Conservation (phyloP, 2,113 vertebrate genomes). For the Leucopternis melanops region DNA sequence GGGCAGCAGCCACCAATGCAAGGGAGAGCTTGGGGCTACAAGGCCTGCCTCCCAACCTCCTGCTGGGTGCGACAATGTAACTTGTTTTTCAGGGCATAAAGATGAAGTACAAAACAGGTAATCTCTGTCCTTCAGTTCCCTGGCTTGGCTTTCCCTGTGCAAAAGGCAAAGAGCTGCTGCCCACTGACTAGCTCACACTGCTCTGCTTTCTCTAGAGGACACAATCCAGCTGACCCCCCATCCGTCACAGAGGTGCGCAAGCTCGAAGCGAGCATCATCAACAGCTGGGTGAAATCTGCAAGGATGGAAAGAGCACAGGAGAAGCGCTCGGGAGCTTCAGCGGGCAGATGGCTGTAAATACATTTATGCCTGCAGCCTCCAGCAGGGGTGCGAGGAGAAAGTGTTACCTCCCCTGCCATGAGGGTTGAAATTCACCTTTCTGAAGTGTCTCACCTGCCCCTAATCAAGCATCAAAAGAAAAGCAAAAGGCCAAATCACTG, state of each 20-base stretch:
- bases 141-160: background rate
- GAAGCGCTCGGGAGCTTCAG: fast-evolving
- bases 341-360: fast-evolving
- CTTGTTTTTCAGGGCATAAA: background rate
- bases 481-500: background rate
- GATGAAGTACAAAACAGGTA: background rate
- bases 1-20: background rate
- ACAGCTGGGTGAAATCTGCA: constrained; percentile 73
- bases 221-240: constrained; percentile 74
- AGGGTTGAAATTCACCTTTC: background rate
- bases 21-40: background rate
- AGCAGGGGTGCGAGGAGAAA: fast-evolving
- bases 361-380: fast-evolving
- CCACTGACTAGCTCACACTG: background rate
- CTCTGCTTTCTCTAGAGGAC: constrained; percentile 64
- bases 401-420: background rate
- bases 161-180: background rate
- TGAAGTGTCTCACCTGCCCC: background rate
- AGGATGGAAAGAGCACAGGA: fast-evolving
- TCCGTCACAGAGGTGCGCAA: constrained; percentile 74
- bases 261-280: constrained; percentile 76
- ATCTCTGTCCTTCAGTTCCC: background rate
- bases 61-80: no score
- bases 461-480: background rate
- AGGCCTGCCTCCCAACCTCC: background rate